Conservation (phyloP, 2,888 invertebrate genomes). For the Stenodera caucasica region DNA sequence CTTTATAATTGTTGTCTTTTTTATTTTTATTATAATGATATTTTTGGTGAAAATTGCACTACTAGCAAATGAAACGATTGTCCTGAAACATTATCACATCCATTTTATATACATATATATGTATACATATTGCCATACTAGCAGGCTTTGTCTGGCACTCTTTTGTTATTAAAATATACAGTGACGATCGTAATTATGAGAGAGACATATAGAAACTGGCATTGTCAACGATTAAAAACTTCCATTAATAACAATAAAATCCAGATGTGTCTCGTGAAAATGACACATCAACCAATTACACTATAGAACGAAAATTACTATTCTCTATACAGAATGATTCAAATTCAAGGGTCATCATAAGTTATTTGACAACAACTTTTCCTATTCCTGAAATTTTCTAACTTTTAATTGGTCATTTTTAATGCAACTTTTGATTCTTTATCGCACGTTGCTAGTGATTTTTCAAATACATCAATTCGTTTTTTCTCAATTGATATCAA, state of each 20-base stretch:
- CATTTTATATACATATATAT: too few relatives aligned
- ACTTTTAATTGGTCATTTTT: too few relatives aligned
- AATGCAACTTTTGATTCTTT: too few relatives aligned
- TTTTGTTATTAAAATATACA: constrained; percentile 37
- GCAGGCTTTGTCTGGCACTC: constrained; percentile 24
- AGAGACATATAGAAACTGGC: constrained; percentile 32
- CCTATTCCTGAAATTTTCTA: too few relatives aligned
- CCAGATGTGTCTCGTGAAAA: constrained; percentile 32
- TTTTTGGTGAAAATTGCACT: constrained; percentile 10
- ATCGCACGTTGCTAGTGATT: too few relatives aligned
- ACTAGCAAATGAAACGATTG: neutral
- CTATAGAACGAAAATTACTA: constrained; percentile 27
- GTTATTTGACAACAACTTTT: too few relatives aligned
- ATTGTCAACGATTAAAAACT: constrained; percentile 36
- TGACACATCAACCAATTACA: constrained; percentile 28
- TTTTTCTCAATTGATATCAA: too few relatives aligned
- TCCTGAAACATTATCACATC: constrained; percentile 4
- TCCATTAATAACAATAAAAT: constrained; percentile 37
- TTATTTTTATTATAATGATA: neutral
- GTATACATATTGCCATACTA: constrained; percentile 31
- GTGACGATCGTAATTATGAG: constrained; percentile 31
- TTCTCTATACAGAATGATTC: too few relatives aligned
- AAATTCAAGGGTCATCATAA: too few relatives aligned
- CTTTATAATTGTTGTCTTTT: neutral
- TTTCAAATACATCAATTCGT: too few relatives aligned